These are phyloP conservation scores for Eupithecia insigniata DNA, from an alignment of 2,888 invertebrate genomes.

Conservation along the genomic window DNA sequence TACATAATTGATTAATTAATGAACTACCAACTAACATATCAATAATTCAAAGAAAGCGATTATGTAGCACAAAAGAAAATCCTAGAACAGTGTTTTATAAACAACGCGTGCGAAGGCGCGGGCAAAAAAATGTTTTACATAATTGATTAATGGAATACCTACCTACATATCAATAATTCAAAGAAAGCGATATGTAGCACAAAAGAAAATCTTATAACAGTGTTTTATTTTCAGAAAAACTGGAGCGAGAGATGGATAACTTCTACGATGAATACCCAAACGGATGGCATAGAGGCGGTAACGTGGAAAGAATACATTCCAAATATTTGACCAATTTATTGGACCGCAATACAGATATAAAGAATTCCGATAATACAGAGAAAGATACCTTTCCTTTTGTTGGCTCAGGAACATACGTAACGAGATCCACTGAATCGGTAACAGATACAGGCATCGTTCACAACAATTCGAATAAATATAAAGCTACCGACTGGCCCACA, in stretches of 20 bases:
- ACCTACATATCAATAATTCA: background rate
- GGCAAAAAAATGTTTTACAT: background rate
- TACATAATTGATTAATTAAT: background rate
- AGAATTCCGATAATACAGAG: slow-evolving; percentile 44
- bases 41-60: background rate
- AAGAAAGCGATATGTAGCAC: background rate
- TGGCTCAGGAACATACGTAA: slow-evolving; percentile 30
- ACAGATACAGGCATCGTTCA: slow-evolving; percentile 35
- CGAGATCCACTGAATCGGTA: slow-evolving; percentile 26
- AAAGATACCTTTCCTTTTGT: slow-evolving; percentile 41
- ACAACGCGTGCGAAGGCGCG: background rate
- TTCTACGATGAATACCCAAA: slow-evolving; percentile 72
- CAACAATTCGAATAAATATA: slow-evolving; percentile 34
- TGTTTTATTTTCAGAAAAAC: slow-evolving; percentile 61
- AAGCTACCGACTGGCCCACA: slow-evolving; percentile 65
- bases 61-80: slow-evolving; percentile 2
- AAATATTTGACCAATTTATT: slow-evolving; percentile 54
- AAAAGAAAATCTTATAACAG: slow-evolving; percentile 13
- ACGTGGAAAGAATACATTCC: slow-evolving; percentile 57
- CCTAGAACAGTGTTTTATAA: slow-evolving; percentile 20
- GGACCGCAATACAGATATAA: slow-evolving; percentile 49
- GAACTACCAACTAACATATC: background rate
- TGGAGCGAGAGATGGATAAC: slow-evolving; percentile 69
- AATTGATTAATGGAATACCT: background rate
- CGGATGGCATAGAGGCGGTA: slow-evolving; percentile 56